phyloP scores from a whole-genome alignment of 2,888 invertebrate genomes.

The Pseudanteris insignis region DNA sequence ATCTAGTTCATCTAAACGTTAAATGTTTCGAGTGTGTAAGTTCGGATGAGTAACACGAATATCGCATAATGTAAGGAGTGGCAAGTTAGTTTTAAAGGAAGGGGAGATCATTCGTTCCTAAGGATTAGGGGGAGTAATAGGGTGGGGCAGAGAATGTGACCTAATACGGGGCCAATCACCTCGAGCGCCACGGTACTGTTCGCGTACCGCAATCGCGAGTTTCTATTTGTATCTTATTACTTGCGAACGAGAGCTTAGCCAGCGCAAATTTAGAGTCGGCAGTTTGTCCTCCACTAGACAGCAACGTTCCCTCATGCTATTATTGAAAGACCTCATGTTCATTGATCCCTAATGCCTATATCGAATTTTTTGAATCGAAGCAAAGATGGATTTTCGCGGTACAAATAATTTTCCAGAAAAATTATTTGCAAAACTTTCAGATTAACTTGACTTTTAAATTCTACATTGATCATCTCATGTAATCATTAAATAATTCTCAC shows the following conservation, averaged over 20 bases:
- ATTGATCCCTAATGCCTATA: constrained; percentile 48
- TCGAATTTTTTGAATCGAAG: no score
- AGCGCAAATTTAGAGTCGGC: constrained; percentile 47
- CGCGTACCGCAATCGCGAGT: constrained; percentile 54
- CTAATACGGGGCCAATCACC: constrained; percentile 65
- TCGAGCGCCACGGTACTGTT: constrained; percentile 47
- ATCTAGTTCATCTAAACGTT: no score
- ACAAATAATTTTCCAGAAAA: no score
- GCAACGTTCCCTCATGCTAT: constrained; percentile 33
- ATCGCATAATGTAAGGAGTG: constrained; percentile 39
- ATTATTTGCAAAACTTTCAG: no score
- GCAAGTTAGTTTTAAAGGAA: constrained; percentile 19
- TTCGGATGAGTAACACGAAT: constrained; percentile 21
- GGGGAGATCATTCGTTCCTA: no score
- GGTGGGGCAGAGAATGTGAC: constrained; percentile 62
- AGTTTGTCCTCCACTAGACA: constrained; percentile 33
- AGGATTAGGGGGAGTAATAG: constrained; percentile 15
- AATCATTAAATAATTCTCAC: no score
- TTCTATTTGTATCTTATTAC: constrained; percentile 62
- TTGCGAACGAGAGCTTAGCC: constrained; percentile 54
- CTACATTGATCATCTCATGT: no score
- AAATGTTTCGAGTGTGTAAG: constrained; percentile 2
- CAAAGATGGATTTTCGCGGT: no score
- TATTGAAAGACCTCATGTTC: constrained; percentile 46
- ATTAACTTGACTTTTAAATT: no score